Evolutionary conservation across 2,797 vertebrate species (phyloP), one percentile per base, ranked within the genome.

Genomic region (Morelia viridis): DNA sequence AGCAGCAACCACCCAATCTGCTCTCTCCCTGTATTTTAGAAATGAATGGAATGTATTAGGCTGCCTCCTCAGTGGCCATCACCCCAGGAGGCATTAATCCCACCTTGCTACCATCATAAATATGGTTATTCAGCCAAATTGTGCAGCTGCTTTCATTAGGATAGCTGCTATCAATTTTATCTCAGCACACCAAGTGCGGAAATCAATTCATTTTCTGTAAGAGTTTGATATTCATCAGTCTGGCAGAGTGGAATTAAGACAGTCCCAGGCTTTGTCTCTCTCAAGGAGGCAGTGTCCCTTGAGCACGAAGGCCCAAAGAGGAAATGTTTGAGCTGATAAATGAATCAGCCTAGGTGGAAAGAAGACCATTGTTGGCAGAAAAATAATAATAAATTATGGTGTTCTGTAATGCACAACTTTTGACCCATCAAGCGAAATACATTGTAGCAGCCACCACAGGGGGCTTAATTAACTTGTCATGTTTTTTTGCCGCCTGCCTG

Each of bases 111-210:
- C n/a, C 91, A 92, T 24, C 92, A 91, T 91, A 91, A 28, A 93
- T 1, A 89, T 46, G 4, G 19, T 92, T 90, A 93, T 89, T 85
- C 91, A 46, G 89, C 92, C 94, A 17, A 90, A 88, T 31, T 1
- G 90, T 0, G 0, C 9, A 80, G 87, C 68, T 92, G 88, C 13
- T 85, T 83, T 86, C 94, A 91, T 95, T 91, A 91, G 76, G 87
- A 95, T 95, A 92, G 87, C 96, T 87, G 90, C 68, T 95, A 13
- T 95, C 95, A 95, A 85, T 97, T 96, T 93, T 15, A 83, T 31
- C 85, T 22, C 80, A 94, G 61, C 89, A 90, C 11, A 28, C 91
- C 2, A 46, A 91, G 90, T 90, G 84, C 85, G 71, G 83, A 68
- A 65, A 89, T 68, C 94, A 91, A 93, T 93, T 92, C 64, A 76